Conservation (phyloP, 2,797 vertebrate species). For the Neosilurus hyrtlii region DNA sequence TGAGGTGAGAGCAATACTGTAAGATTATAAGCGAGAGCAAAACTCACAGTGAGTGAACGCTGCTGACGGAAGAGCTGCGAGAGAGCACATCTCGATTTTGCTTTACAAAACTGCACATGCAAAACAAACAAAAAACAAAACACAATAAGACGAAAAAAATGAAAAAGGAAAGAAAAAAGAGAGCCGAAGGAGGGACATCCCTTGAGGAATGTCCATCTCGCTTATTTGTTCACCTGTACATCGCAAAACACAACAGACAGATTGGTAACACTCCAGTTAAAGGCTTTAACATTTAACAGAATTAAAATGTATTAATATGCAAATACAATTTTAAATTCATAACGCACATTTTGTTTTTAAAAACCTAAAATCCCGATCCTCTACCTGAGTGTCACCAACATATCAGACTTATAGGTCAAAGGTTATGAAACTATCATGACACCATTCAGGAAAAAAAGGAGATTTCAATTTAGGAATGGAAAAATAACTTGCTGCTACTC, state of each 20-base stretch:
- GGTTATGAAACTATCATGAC: constrained; percentile 22
- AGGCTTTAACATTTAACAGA: constrained; percentile 8
- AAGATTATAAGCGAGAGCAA: constrained; percentile 82
- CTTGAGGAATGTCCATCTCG: constrained; percentile 18
- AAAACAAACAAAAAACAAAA: constrained; percentile 78
- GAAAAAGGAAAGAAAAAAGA: constrained; percentile 47
- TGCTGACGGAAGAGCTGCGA: constrained; percentile 99
- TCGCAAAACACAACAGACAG: constrained; percentile 56
- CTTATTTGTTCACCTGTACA: constrained; percentile 58
- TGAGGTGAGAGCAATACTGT: constrained; percentile 27
- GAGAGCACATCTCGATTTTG: constrained; percentile 96
- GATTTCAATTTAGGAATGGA: background rate
- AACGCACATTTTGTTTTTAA: background rate
- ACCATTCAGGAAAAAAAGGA: constrained; percentile 26
- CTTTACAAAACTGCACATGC: constrained; percentile 99
- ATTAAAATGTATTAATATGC: background rate
- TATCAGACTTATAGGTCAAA: constrained; percentile 39
- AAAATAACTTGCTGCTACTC: too few relatives aligned
- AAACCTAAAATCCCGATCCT: background rate
- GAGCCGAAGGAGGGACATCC: constrained; percentile 47
- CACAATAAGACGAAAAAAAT: constrained; percentile 73
- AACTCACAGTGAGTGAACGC: constrained; percentile 99
- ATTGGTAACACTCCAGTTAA: constrained; percentile 58
- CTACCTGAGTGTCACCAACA: constrained; percentile 50
- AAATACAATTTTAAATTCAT: constrained; percentile 23